Base-by-base conservation (phyloP, 2,888 invertebrate genomes). In the Amblyjoppa proteus region DNA sequence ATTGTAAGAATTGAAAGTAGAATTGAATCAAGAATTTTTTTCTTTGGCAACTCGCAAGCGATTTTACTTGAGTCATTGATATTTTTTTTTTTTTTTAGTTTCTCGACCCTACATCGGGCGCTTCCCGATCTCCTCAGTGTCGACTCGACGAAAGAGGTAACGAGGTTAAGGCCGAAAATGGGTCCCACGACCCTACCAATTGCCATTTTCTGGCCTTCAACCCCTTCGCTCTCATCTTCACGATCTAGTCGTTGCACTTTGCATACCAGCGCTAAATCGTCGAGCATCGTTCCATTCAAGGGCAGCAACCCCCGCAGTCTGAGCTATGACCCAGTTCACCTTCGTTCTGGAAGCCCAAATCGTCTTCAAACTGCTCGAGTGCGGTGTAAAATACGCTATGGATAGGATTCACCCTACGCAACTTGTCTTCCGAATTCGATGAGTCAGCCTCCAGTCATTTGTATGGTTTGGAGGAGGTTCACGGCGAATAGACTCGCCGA, bases 181-280 rank as follows among this genome's bases (percentile, higher is more conserved):
- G 81, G 68, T 88, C 87, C 88, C 88, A 85, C 88, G 89, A 90
- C 89, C 89, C 87, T 83, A 88, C 81, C 83, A 90, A 92, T 91
- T 89, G 89, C 88, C 87, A 88, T 88, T 88, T 82, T 82, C 75
- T 84, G 83, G 87, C 89, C 88, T 87, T 83, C 76, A 82, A 64
- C 84, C 82, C 84, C 84, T 69, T 61, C 49, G 66, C 66, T 81
- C 87, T 81, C 66, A 78, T 77, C 61, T 75, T 28, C 45, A 38
- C 61, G 64, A 73, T 81, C 69, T 45, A 38, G 51, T 31, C 66
- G 25, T n/a, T 45, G 75, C 80, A 85, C 81, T 83, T 82, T 86
- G 78, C 80, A 83, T 69, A 73, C 61, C 56, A n/a, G 51, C 53
- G 66, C 75, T 61, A 87, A 79, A 87, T 78, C 45, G 77, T 69